These are phyloP conservation scores for Mythimna albipuncta DNA, from an alignment of 2,888 invertebrate species.

Conservation along the genomic window DNA sequence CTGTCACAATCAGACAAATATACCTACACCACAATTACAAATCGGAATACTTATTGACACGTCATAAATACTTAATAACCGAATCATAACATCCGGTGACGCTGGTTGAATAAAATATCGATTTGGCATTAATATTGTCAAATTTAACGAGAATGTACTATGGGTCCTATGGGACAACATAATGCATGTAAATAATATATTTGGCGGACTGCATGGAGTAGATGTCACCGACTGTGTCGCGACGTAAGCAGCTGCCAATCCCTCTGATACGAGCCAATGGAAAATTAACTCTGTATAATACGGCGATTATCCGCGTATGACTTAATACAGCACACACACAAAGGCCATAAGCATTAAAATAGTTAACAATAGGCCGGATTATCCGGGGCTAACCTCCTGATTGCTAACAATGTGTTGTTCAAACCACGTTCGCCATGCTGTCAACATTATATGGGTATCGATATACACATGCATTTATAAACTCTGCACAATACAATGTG, in stretches of 20 bases:
- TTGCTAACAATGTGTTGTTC: conserved; percentile 78
- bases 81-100: conserved; percentile 18
- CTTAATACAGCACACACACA: conserved; percentile 88
- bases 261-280: conserved; percentile 80
- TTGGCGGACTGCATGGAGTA: conserved; percentile 30
- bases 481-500: conserved; percentile 26
- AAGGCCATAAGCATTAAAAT: conserved; percentile 89
- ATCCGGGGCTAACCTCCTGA: conserved; percentile 84
- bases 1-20: neutral
- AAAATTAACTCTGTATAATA: conserved; percentile 89
- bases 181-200: conserved; percentile 61
- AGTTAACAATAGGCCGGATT: conserved; percentile 88
- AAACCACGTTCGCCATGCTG: conserved; percentile 72
- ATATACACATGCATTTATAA: conserved; percentile 38
- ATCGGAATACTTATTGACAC: conserved; percentile 6
- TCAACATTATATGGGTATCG: conserved; percentile 51
- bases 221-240: conserved; percentile 75
- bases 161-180: conserved; percentile 46
- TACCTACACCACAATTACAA: neutral
- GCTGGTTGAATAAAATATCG: conserved; percentile 31
- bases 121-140: conserved; percentile 46
- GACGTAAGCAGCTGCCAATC: conserved; percentile 86
- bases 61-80: conserved; percentile 16
- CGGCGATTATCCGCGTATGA: conserved; percentile 90
- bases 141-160: conserved; percentile 39